phyloP scores from a whole-genome alignment of 2,797 vertebrate species.

The Dromococcyx pavoninus region DNA sequence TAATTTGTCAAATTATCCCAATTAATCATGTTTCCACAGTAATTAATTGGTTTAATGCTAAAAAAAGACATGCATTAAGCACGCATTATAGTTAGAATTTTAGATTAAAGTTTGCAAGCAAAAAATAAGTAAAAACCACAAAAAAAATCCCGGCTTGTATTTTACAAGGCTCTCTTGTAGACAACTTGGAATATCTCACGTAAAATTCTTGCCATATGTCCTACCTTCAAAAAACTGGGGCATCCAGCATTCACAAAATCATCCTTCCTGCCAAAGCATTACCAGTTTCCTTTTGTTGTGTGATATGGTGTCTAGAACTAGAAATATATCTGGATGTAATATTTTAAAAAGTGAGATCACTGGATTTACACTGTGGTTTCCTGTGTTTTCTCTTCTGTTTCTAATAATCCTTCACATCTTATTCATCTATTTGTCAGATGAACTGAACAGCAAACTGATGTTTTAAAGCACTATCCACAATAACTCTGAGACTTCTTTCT shows the following conservation, averaged over 20 bases:
- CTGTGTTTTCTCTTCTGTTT: constrained; percentile 22
- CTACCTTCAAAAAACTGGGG: background rate
- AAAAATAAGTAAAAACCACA: background rate
- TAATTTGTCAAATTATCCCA: background rate
- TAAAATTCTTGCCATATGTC: background rate
- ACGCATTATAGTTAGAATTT: background rate
- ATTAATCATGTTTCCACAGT: background rate
- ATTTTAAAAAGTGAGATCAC: background rate
- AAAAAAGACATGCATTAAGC: background rate
- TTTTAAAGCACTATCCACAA: background rate
- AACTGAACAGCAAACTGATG: background rate
- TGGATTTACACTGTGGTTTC: background rate
- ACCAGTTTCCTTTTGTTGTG: background rate
- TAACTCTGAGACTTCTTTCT: background rate
- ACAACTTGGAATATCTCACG: background rate
- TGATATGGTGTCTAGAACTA: background rate
- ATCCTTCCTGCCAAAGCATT: background rate
- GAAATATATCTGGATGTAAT: background rate
- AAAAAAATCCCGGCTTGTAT: background rate
- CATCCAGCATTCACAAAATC: background rate
- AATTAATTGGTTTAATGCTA: background rate
- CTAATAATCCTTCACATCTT: background rate
- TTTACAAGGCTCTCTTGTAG: background rate
- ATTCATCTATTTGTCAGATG: background rate
- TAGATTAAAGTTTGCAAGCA: background rate